Conservation (phyloP, 2,113 vertebrate species). For the Microtus oregoni region DNA sequence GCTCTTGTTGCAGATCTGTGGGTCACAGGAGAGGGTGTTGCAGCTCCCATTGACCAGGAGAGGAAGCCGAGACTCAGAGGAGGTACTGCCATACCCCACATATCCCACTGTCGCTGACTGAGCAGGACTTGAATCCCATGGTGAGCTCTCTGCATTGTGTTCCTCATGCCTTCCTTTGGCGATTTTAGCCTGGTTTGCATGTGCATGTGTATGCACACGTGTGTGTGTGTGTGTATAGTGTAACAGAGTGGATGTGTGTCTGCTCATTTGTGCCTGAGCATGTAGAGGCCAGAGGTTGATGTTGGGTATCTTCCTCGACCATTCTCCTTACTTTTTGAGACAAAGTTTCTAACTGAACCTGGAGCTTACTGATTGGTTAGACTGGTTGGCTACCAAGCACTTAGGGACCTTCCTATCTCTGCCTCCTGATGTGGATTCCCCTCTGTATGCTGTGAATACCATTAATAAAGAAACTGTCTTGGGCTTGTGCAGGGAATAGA, state of each 20-base stretch:
- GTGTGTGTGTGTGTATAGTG: neutral
- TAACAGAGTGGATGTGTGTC: neutral
- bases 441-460: too few species aligned
- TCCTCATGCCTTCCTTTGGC: neutral
- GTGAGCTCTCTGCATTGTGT: neutral
- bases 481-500: too few species aligned
- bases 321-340: neutral
- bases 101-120: neutral
- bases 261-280: neutral
- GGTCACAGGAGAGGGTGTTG: neutral
- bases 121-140: neutral
- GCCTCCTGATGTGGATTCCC: too few species aligned
- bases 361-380: neutral
- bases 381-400: neutral
- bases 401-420: neutral
- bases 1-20: neutral
- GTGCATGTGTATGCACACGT: neutral
- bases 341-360: neutral
- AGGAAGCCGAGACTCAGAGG: slow-evolving; percentile 1
- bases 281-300: neutral
- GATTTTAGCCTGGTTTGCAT: neutral
- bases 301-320: neutral
- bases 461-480: too few species aligned
- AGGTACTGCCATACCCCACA: too few species aligned
- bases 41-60: neutral